phyloP scores from a whole-genome alignment of 2,113 vertebrate genomes.

The Oncorhynchus gorbuscha region DNA sequence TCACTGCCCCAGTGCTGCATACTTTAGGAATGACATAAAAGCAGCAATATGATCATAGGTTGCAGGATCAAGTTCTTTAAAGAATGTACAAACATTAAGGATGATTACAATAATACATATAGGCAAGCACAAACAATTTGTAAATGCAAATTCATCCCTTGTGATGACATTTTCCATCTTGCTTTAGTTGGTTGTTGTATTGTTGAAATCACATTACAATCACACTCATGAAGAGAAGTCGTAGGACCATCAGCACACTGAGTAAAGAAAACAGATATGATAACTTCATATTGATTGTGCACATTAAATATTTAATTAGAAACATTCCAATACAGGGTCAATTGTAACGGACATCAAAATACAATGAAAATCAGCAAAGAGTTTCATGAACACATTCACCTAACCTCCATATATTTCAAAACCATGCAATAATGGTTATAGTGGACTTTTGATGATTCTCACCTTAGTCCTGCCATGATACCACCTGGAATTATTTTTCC shows the following conservation, averaged over 20 bases:
- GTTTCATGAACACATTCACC: too few relatives aligned
- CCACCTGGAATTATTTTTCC: conserved; percentile 90
- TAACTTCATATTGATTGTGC: conserved; percentile 1
- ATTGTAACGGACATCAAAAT: not conserved
- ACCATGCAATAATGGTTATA: not conserved
- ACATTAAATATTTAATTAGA: not conserved
- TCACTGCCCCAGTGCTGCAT: too few relatives aligned
- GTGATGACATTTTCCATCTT: too few relatives aligned
- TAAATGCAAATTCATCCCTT: not conserved
- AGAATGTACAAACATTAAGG: not conserved
- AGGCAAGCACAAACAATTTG: not conserved
- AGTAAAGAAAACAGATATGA: conserved; percentile 28
- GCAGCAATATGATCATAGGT: too few relatives aligned
- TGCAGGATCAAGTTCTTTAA: too few relatives aligned
- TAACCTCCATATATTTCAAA: too few relatives aligned
- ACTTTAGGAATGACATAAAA: too few relatives aligned
- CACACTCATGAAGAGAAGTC: conserved; percentile 74
- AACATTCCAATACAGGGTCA: not conserved
- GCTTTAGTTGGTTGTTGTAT: too few relatives aligned
- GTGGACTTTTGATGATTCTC: conserved; percentile 25
- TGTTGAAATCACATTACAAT: not conserved
- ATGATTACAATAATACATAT: conserved; percentile 20
- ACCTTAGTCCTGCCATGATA: conserved; percentile 86
- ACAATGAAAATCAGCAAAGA: not conserved
- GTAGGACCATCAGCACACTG: conserved; percentile 91